Evolutionary conservation across 2,113 vertebrate species (phyloP), one percentile per base, ranked within the genome.

Genomic region (Agapornis roseicollis): DNA sequence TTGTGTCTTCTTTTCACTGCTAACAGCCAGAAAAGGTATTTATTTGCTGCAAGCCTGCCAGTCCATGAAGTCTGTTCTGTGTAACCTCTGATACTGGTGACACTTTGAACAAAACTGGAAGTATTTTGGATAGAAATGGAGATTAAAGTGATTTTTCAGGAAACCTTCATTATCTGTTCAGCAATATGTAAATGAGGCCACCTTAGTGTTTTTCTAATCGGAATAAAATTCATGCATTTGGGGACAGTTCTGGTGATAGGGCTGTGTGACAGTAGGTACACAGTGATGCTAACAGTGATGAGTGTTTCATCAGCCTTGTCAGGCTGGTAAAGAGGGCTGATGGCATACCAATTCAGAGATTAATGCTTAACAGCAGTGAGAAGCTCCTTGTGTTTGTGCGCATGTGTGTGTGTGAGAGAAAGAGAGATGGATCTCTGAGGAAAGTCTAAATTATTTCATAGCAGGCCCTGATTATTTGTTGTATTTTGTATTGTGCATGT

Each of bases 261-360:
- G 9, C 12, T 12, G 23, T 11, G 2, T 5, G 28, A 39, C 47
- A 69, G 56, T 5, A 33, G 25, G 46, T 39, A 65, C 56, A 18
- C 14, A 33, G 31, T 1, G 13, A 68, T 49, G 49, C 11, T 66
- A 24, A 13, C 13, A 50, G 47, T 14, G 17, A n/a, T 0, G 0
- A 53, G 33, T 24, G 22, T 44, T 52, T 56, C 33, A 68, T 42
- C 44, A 46, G 4, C 35, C 28, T 50, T 52, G 14, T 28, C 19
- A 25, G 15, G 37, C 47, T 31, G 1, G 4, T 17, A 33, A 55
- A 65, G 50, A 47, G 9, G 25, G 12, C 46, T 50, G 46, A 46
- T 44, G 55, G 33, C 76, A 70, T 25, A 80, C 9, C 16, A 47
- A 19, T 22, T 27, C 25, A 19, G 58, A 65, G 11, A 88, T 35